A percentile compares a stretch with the other conserved stretches of the same genome.
Conservation (phyloP, 2,797 vertebrate genomes). For the Darevskia mixta region DNA sequence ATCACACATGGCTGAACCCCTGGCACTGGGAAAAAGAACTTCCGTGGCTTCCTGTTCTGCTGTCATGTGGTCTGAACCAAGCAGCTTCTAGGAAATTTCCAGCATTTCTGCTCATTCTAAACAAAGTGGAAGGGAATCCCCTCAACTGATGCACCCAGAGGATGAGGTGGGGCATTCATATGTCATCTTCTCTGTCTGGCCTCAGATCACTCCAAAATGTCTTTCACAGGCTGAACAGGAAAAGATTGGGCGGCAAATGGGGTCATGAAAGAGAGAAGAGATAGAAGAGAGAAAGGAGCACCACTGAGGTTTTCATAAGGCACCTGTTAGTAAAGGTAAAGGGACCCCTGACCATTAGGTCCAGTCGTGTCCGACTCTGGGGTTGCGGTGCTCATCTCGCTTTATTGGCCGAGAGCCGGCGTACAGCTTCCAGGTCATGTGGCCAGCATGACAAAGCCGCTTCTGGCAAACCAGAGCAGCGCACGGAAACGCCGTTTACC, state of each 20-base stretch:
- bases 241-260: background rate
- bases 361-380: no score
- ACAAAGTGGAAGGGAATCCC: background rate
- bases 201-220: background rate
- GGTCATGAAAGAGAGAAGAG: background rate
- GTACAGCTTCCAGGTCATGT: no score
- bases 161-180: background rate
- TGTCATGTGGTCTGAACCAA: background rate
- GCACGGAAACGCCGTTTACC: no score
- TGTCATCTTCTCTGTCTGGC: background rate
- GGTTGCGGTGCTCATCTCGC: no score
- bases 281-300: constrained; percentile 16
- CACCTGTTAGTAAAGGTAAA: constrained; percentile 72
- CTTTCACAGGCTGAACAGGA: background rate
- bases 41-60: background rate
- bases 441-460: no score
- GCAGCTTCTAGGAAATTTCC: background rate
- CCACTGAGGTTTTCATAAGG: constrained; percentile 56
- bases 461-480: no score
- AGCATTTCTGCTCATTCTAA: background rate
- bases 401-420: no score
- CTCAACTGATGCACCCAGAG: background rate
- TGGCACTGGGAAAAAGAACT: background rate
- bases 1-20: background rate
- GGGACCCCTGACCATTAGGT: no score